Percentiles rank a stretch among this genome's conserved stretches.
Conservation (phyloP, 2,797 vertebrate species). For the Eptatretus atami region DNA sequence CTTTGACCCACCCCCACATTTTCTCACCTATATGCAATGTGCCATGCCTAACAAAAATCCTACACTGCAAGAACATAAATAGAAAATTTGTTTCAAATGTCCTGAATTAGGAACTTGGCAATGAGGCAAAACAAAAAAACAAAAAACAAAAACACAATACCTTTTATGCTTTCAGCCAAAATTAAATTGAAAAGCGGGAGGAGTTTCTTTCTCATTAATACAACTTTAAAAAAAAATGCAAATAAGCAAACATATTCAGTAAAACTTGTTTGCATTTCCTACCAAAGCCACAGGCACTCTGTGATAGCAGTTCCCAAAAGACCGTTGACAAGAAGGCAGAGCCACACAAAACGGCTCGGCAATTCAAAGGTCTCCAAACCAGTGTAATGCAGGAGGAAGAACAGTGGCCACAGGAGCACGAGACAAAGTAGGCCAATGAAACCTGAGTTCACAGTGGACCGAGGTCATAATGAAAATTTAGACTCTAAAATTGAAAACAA, state of each 20-base stretch:
- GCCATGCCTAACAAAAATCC: too few relatives aligned
- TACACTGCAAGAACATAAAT: too few relatives aligned
- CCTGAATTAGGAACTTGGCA: too few relatives aligned
- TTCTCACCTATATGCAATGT: too few relatives aligned
- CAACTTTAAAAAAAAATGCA: neutral
- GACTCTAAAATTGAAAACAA: too few relatives aligned
- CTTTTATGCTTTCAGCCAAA: too few relatives aligned
- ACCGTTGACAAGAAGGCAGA: slow-evolving; percentile 71
- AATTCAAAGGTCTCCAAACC: slow-evolving; percentile 72
- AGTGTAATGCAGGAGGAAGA: slow-evolving; percentile 70
- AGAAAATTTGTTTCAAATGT: too few relatives aligned
- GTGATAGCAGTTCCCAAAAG: slow-evolving; percentile 78
- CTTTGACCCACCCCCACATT: too few relatives aligned
- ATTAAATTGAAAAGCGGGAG: too few relatives aligned
- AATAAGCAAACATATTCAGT: neutral
- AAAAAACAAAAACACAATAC: too few relatives aligned
- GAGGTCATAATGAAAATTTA: too few relatives aligned
- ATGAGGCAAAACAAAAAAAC: too few relatives aligned
- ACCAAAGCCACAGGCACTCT: slow-evolving; percentile 93
- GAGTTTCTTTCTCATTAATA: neutral
- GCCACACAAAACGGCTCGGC: slow-evolving; percentile 57
- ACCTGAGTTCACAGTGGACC: slow-evolving; percentile 17
- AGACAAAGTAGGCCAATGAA: slow-evolving; percentile 86
- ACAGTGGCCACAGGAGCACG: slow-evolving; percentile 74
- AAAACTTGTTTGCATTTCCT: slow-evolving; percentile 12